Evolutionary conservation across 2,797 vertebrate genomes (phyloP), one percentile per base, ranked within the genome.

Genomic region (Sparidentex hasta): DNA sequence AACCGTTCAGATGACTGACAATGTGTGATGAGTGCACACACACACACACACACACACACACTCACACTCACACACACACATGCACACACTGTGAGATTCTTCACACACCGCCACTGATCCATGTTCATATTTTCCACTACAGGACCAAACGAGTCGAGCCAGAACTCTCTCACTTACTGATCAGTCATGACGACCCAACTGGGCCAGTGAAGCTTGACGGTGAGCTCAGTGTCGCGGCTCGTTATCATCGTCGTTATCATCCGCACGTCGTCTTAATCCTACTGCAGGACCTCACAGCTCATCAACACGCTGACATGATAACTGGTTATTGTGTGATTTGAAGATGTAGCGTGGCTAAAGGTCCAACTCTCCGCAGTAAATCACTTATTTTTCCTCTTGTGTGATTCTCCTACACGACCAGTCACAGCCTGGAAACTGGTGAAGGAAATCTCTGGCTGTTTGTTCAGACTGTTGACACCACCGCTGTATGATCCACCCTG

Each of bases 71-170:
- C 23, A 57, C 20, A 58, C 29, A 51, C 55, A 68, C 44, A 64
- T 14, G n/a, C 69, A 71, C 41, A 75, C 51, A 43, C 52, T 64
- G 25, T n/a, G 54, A 71, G 81, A 81, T 87, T 76, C 80, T 82
- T 78, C 74, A 72, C 78, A 61, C 27, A 23, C 75, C 79, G 23
- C 65, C 72, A 65, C 70, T 38, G 46, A 5, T 56, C 52, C 46
- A 21, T 62, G 68, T 79, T 87, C 38, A 88, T 68, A 78, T 83
- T 85, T 89, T 91, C 90, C 90, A 91, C 90, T 82, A 85, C 78
- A 80, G 80, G 21, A n/a, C 70, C 50, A 47, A 71, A 58, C 41
- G 3, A 18, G 55, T 43, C 57, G 2, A 11, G 66, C 70, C 78
- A 41, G 62, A 11, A 1, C 62, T 65, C 62, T 23, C 59, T 72